Evolutionary conservation across 2,888 invertebrate species (phyloP), one percentile per base, ranked within the genome.

Genomic region (Ornithoptera alexandrae): DNA sequence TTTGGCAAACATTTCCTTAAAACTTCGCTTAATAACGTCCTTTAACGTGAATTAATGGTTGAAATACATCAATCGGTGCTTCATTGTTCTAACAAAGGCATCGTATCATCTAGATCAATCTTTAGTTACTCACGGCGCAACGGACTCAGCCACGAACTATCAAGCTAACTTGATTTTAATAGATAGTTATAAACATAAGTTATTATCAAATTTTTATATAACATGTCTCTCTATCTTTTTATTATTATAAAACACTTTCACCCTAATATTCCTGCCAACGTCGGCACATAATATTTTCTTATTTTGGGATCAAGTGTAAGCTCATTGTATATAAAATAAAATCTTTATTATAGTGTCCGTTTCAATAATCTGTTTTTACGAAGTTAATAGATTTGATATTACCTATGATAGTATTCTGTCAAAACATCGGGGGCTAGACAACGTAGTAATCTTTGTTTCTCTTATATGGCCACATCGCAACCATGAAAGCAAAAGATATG

Each of bases 1-100:
- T 65, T 65, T 65, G 59, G 50, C 59, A 65, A 59, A 39, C 50
- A 58, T 24, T 59, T 65, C 59, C n/a, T 30, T 65, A 30, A 59
- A 59, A 50, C 59, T 65, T 65, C 5, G n/a, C 46, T 65, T n/a
- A 65, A 59, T 65, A 46, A 59, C 46, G 53, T 53, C 53, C 53
- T 64, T 64, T 36, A 56, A 30, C 56, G 15, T 64, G 30, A 20
- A 56, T 64, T 56, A 56, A 64, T 56, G 30, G 64, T 36, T 56
- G 6, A 64, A 56, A 24, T 36, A 53, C n/a, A 53, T 53, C 53
- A n/a, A 53, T 53, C 53, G 53, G 53, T 53, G 4, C n/a, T 53
- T 53, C 53, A 53, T 53, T 53, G 53, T 53, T 53, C n/a, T 53
- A 53, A 53, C n/a, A 53, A n/a, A 5, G 53, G 5, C 18, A n/a